Base-by-base conservation (phyloP, 2,888 invertebrate species). In the Agrochola lychnidis region DNA sequence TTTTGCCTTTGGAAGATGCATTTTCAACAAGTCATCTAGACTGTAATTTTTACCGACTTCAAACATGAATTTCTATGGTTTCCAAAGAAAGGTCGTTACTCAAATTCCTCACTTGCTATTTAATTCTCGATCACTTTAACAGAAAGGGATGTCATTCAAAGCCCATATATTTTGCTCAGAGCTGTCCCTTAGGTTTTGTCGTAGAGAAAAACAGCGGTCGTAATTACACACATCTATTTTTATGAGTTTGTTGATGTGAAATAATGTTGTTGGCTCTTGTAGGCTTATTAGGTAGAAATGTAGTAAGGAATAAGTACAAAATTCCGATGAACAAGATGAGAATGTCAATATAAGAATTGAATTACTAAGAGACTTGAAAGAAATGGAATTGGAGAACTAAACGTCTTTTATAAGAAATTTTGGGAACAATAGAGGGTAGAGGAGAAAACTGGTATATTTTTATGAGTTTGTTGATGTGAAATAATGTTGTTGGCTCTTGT, bases 201-300 rank as follows among this genome's bases (percentile, higher is more conserved):
- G 78, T 56, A 40, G 56, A 81, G 82, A 87, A 87, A 87, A 87
- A 87, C 84, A 81, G 69, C 69, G 62, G 70, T 40, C 71, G 79
- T 87, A 87, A 87, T 87, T 87, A 86, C 87, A 68, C 73, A 67
- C 87, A 86, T 87, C 73, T 87, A 86, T 87, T 87, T 87, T 87
- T 87, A 87, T 87, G 87, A 77, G 84, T 82, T 81, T 82, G 87
- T 87, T 87, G 86, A 87, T 87, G 87, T 78, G 79, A 73, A 82
- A 79, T 84, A 82, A 87, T 87, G 85, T 78, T 81, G 84, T 84
- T 76, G 22, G 62, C 10, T 69, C 70, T 72, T 77, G 73, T 66
- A 45, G 25, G 42, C 56, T 72, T 81, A 56, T 69, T 70, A 73
- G 16, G 70, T 82, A 68, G 40, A 59, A 67, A 70, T 72, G 69